Conservation (phyloP, 2,797 vertebrate species). For the Cyclura pinguis region DNA sequence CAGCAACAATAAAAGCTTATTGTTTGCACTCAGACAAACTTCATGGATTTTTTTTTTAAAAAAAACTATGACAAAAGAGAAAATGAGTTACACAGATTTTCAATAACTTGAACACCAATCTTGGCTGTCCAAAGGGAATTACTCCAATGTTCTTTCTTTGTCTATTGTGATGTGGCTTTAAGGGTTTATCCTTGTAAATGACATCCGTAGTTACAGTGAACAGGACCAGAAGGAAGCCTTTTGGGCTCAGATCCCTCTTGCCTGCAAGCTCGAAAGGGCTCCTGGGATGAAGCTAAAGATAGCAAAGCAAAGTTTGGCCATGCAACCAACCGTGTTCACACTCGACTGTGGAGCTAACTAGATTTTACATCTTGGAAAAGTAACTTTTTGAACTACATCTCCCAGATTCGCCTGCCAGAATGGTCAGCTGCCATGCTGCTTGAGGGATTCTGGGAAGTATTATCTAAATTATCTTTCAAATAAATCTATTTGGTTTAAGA, state of each 20-base stretch:
- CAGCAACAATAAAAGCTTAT: constrained; percentile 85
- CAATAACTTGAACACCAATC: constrained; percentile 79
- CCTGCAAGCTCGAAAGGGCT: constrained; percentile 63
- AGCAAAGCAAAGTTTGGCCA: constrained; percentile 67
- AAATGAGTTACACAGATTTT: constrained; percentile 82
- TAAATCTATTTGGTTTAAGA: no score
- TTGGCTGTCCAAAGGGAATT: constrained; percentile 76
- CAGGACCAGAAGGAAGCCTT: constrained; percentile 70
- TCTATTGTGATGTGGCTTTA: constrained; percentile 74
- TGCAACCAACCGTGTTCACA: constrained; percentile 66
- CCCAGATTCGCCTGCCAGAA: not conserved
- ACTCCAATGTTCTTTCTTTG: constrained; percentile 69
- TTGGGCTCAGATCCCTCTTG: constrained; percentile 79
- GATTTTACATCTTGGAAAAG: not conserved
- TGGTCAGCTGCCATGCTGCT: no score
- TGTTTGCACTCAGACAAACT: constrained; percentile 84
- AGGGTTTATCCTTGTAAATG: constrained; percentile 78
- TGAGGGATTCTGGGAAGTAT: not conserved
- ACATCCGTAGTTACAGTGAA: constrained; percentile 82
- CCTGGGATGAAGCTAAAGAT: constrained; percentile 70
- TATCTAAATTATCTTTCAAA: not conserved
- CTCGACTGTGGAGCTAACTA: constrained; percentile 40
- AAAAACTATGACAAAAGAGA: constrained; percentile 83
- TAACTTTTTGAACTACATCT: not conserved
- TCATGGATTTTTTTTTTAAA: constrained; percentile 76